Evolutionary conservation across 2,888 invertebrate species (phyloP), one percentile per base, ranked within the genome.

Genomic region (Dicycla oo): DNA sequence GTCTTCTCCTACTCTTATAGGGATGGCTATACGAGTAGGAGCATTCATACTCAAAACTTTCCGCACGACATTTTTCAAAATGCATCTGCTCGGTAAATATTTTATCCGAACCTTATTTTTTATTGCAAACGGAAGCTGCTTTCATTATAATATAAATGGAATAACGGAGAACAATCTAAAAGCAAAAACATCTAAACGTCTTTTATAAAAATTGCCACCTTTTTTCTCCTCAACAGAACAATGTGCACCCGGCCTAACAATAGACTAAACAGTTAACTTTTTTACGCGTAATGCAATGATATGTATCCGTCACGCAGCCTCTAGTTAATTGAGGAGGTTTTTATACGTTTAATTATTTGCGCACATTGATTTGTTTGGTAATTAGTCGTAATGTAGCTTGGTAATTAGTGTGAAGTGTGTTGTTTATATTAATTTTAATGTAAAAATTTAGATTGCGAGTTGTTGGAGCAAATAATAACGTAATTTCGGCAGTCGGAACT

Each of bases 251-350:
- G 13, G 30, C 81, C 63, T 82, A 83, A 85, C 86, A 83, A 75
- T 85, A 85, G 85, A 85, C 69, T 47, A 68, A 79, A 83, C 84
- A 51, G 78, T 85, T 75, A 72, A 72, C 64, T 76, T 85, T 85
- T 83, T 85, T 80, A 63, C 74, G 43, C 53, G 56, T 60, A 49
- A 76, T 34, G 75, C 81, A 83, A 69, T 76, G 86, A 85, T 84
- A 81, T 85, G 83, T 80, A 80, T 80, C 81, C 68, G 75, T 58
- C 75, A 84, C 83, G 80, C 83, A 73, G 75, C 66, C 74, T 67
- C 64, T 69, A 18, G 23, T 69, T 83, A 78, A 80, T 77, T 73
- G 64, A 56, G 49, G 45, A 62, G 57, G 61, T 82, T 82, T 80
- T 82, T 74, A 63, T 69, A 23, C 43, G 56, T 53, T 57, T 53